Evolutionary conservation across 2,888 invertebrate species (phyloP), one percentile per base, ranked within the genome.

Genomic region (Pterostichus niger): DNA sequence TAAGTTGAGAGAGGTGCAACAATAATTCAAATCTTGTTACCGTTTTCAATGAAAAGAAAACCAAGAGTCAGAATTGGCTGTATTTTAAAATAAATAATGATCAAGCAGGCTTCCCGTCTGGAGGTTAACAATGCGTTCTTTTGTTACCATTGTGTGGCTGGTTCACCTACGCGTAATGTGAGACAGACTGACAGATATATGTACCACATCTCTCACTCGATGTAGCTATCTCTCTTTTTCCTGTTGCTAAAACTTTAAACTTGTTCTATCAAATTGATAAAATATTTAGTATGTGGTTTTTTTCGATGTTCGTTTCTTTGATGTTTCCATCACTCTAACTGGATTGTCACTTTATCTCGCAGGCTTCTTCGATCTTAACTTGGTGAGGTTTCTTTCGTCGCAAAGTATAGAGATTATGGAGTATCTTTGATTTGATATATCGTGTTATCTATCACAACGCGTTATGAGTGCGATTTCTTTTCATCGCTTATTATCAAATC

Each of bases 1-100:
- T 10, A 10, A 46, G 15, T 54, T 15, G 64, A 75, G 40, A 59
- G 24, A 79, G 64, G 64, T 79, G 64, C 54, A 49, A 64, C 79
- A 79, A 79, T 79, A 79, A 79, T 79, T 79, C 79, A 79, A 79
- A 79, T 79, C 64, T 79, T 79, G 64, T 79, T 64, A 79, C 64
- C 79, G 33, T 79, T 64, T 46, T 68, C 49, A 79, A 79, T 64
- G 79, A 64, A 79, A 64, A 79, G 79, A 79, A 68, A 64, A 31
- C 54, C 35, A 76, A 64, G 49, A 79, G 64, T 79, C 52, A 79
- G 52, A 79, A 79, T 79, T 79, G 79, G 79, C 79, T 79, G 79
- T 79, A 79, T 79, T 68, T 79, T 79, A 79, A 79, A 79, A 79
- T 79, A 79, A 79, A 79, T 79, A 79, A 79, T 79, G 79, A 79